A percentile compares a stretch with the other conserved stretches of the same genome.
phyloP scores from a whole-genome alignment of 2,888 invertebrate species.

The Iphiclides podalirius region DNA sequence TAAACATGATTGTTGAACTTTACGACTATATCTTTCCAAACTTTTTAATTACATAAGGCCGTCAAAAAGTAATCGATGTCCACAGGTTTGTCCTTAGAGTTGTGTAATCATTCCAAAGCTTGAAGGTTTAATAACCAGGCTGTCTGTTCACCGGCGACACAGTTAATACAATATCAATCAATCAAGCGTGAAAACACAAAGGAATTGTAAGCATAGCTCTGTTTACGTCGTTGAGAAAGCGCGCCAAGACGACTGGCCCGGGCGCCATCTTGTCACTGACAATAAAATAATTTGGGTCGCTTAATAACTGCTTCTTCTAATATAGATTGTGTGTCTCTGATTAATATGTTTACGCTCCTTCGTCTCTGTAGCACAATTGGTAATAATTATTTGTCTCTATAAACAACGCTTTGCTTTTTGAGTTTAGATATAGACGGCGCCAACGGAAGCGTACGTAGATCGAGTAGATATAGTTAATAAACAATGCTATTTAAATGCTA shows the following conservation, averaged over 20 bases:
- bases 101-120: not conserved
- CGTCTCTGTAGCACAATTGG: not conserved
- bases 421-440: too few relatives aligned
- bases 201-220: conserved; percentile 30
- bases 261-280: conserved; percentile 63
- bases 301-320: conserved; percentile 27
- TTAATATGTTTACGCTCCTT: conserved; percentile 14
- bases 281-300: conserved; percentile 61
- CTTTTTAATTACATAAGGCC: too few relatives aligned
- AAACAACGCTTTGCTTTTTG: not conserved
- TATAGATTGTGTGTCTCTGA: conserved; percentile 12
- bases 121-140: not conserved
- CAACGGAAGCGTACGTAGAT: too few relatives aligned
- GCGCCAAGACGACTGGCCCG: conserved; percentile 8
- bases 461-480: too few relatives aligned
- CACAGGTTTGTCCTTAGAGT: too few relatives aligned
- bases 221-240: conserved; percentile 30
- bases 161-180: conserved; percentile 30
- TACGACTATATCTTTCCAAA: too few relatives aligned
- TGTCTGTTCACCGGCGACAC: not conserved
- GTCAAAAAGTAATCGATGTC: too few relatives aligned
- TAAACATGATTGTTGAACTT: too few relatives aligned
- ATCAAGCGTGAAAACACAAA: conserved; percentile 35
- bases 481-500: too few relatives aligned
- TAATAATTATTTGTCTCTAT: not conserved